Base-by-base conservation (phyloP, 1,140 invertebrate genomes). In the Achroia grisella region DNA sequence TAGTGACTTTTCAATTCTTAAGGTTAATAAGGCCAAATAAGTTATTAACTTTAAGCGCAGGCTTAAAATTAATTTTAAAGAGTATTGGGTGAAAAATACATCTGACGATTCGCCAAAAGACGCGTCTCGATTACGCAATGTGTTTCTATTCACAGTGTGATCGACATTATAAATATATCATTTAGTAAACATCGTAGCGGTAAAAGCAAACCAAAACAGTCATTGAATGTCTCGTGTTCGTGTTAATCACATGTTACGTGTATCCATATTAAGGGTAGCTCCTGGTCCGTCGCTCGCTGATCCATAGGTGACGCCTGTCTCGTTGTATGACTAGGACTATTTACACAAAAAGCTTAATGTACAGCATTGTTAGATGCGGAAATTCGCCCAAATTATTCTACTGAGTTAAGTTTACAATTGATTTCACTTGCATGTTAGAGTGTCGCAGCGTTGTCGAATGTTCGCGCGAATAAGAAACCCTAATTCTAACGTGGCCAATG, bases 11-110 rank as follows among this genome's bases (percentile, higher is more conserved):
- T 55, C 50, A 52, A 57, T 62, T 66, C 51, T 68, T 60, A 58
- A 52, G 53, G 79, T 83, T 83, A 83, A 80, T 83, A 63, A 76
- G 75, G 74, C 76, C 53, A 71, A 77, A 68, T 72, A 64, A 70
- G 62, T 71, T 54, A 62, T 68, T 70, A 64, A 65, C 52, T 62
- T 62, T 37, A 54, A 77, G 72, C 67, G 62, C 70, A 78, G 68
- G 74, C 68, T 78, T 69, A 57, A 56, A 62, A 71, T 64, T 61
- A 63, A 66, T 63, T 55, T 59, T 55, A 65, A 55, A 77, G 78
- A 80, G 79, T 83, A 83, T 83, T 83, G 79, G 79, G 79, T 83
- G 79, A 80, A 83, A 83, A 83, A 75, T 83, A 83, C 79, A 80
- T 78, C 66, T 78, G 71, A 76, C 62, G 61, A 45, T 71, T 64